A percentile compares a stretch with the other conserved stretches of the same genome.
Evolutionary conservation across 2,797 vertebrate species (phyloP).

Genomic region (Silurus lanzhouensis): DNA sequence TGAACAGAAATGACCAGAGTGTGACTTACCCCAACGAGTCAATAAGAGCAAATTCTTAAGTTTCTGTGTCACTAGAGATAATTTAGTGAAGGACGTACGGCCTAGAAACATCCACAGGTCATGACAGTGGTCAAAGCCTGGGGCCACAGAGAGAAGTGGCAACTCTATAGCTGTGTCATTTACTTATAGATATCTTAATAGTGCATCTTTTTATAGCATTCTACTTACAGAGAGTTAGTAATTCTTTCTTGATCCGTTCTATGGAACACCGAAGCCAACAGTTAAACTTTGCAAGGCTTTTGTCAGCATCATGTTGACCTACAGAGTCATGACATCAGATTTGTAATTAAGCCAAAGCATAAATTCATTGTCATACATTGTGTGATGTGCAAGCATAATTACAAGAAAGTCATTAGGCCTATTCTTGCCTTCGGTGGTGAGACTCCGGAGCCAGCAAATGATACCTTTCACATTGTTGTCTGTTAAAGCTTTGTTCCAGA

Average conservation of each 20-base stretch:
- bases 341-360: not conserved
- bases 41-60: conserved; percentile 68
- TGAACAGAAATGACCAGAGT: not conserved
- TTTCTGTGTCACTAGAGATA: conserved; percentile 63
- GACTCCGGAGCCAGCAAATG: conserved; percentile 25
- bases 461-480: conserved; percentile 65
- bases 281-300: conserved; percentile 54
- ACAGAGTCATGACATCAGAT: not conserved
- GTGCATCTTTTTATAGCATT: not conserved
- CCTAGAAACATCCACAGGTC: conserved; percentile 71
- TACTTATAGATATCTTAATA: not conserved
- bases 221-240: conserved; percentile 64
- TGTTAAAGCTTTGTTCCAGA: conserved; percentile 64
- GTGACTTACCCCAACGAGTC: conserved; percentile 54
- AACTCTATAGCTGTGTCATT: not conserved
- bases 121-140: conserved; percentile 59
- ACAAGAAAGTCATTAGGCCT: not conserved
- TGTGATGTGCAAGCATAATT: not conserved
- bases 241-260: conserved; percentile 64
- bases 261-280: conserved; percentile 65
- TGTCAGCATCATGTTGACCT: conserved; percentile 50
- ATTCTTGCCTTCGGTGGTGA: conserved; percentile 52
- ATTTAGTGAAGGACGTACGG: conserved; percentile 55
- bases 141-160: not conserved
- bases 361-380: not conserved